Evolutionary conservation across 2,113 vertebrate genomes (phyloP).

Genomic region (Chascanopsetta lugubris): DNA sequence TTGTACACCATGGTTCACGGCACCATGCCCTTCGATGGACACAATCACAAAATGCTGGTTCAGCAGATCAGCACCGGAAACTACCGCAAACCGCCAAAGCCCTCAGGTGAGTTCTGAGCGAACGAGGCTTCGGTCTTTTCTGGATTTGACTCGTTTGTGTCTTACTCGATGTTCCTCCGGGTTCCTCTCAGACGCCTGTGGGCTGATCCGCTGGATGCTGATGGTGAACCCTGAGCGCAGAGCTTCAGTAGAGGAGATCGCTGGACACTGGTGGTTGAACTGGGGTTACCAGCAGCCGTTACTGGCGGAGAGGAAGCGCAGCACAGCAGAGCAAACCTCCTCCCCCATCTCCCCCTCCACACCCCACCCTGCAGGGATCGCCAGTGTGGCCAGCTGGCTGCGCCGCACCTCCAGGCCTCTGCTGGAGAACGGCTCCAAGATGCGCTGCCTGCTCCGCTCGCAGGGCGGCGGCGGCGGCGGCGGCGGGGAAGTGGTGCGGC

Average conservation of each 20-base stretch:
- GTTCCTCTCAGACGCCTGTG: slow-evolving; percentile 87
- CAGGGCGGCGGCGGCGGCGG: slow-evolving; percentile 56
- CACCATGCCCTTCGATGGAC: slow-evolving; percentile 94
- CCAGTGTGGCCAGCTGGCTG: slow-evolving; percentile 88
- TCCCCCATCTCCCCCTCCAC: slow-evolving; percentile 8
- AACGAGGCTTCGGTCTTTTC: neutral
- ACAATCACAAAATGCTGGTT: slow-evolving; percentile 89
- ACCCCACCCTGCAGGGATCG: slow-evolving; percentile 65
- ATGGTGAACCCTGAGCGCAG: slow-evolving; percentile 97
- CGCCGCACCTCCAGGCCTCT: slow-evolving; percentile 90
- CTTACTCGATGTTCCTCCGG: neutral
- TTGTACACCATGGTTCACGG: slow-evolving; percentile 95
- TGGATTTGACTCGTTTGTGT: neutral
- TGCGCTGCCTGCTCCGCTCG: slow-evolving; percentile 90
- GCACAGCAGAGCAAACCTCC: slow-evolving; percentile 21
- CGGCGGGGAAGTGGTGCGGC: slow-evolving; percentile 80
- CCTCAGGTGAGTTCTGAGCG: slow-evolving; percentile 82
- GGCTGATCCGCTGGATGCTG: slow-evolving; percentile 96
- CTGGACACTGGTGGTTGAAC: slow-evolving; percentile 98
- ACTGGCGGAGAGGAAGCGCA: slow-evolving; percentile 77
- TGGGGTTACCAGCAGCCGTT: slow-evolving; percentile 88
- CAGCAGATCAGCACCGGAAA: slow-evolving; percentile 92
- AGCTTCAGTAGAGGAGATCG: slow-evolving; percentile 93
- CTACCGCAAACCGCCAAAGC: slow-evolving; percentile 88
- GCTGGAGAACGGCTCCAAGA: slow-evolving; percentile 90